Evolutionary conservation across 2,797 vertebrate genomes (phyloP), one percentile per base, ranked within the genome.

Genomic region (Macrochelys suwanniensis): DNA sequence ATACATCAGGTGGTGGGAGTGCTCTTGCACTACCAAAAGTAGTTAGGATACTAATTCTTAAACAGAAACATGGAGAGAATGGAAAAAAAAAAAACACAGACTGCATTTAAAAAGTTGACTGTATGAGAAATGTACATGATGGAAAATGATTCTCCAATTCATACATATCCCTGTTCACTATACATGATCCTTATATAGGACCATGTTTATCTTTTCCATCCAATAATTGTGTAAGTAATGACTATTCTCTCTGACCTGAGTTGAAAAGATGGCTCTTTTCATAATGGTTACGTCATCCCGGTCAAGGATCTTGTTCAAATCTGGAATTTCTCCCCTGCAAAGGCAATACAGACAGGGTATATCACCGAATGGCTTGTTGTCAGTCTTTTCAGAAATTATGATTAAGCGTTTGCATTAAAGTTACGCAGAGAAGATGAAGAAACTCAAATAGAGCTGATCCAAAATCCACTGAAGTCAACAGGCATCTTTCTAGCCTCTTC

Each of bases 241-340:
- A 79, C n/a, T 79, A 42, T 3, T 23, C 65, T 91, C 76, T 76
- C 87, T 95, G 98, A 99, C 99, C 99, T 99, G 99, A 74, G 99
- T 99, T 88, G 99, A 99, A 88, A 98, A 99, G 95, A 99, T 99
- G 94, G 99, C 99, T 97, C 99, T 99, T 98, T 99, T 99, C 99
- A 99, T 99, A 65, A 99, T 98, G 56, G 99, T 99, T 96, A 99
- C 96, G 97, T 99, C 99, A 93, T 99, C 99, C 83, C 98, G 97
- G 96, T 99, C 99, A 97, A 99, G 98, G 89, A 99, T 99, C 94
- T 98, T 98, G 97, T 98, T 99, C 98, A 99, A 98, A 91, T 99
- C 99, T 53, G 99, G 99, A 93, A 99, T 99, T 97, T 99, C 98
- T 89, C 99, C 99, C 98, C 99, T 99, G 98, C 88, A 61, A 90